These are phyloP conservation scores for Zosterops borbonicus DNA, from an alignment of 2,113 vertebrate genomes.

Conservation along the genomic window DNA sequence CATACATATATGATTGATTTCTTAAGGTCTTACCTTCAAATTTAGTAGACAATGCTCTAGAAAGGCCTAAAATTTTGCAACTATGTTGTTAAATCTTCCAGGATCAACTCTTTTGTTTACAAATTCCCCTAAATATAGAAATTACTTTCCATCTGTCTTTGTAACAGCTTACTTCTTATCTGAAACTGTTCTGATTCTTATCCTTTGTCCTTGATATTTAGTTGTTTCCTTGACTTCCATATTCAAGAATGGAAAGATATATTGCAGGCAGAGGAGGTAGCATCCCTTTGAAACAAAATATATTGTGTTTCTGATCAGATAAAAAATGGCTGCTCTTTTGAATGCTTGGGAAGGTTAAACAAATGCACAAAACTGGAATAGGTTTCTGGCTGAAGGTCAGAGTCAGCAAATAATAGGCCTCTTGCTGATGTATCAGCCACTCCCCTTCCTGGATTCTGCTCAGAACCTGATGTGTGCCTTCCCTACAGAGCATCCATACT, in stretches of 20 bases:
- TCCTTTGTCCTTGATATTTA: conserved; percentile 17
- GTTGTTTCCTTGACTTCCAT: neutral
- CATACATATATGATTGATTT: neutral
- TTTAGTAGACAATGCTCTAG: neutral
- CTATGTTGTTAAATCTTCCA: neutral
- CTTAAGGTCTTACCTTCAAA: neutral
- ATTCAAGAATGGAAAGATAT: neutral
- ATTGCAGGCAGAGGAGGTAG: neutral
- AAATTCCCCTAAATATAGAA: neutral
- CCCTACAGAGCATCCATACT: neutral
- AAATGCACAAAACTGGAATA: neutral
- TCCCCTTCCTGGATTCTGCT: neutral
- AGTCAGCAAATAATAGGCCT: neutral
- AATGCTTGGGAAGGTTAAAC: neutral
- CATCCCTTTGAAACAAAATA: neutral
- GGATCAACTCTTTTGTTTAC: neutral
- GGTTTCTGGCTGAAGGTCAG: neutral
- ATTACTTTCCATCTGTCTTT: neutral
- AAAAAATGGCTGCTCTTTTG: neutral
- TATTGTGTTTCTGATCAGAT: neutral
- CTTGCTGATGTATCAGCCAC: neutral
- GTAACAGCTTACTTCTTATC: neutral
- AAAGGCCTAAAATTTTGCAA: neutral
- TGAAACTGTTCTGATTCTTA: conserved; percentile 4
- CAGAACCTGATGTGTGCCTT: neutral